These are phyloP conservation scores for Lacanobia wlatinum DNA, from an alignment of 2,888 invertebrate species.

Conservation along the genomic window DNA sequence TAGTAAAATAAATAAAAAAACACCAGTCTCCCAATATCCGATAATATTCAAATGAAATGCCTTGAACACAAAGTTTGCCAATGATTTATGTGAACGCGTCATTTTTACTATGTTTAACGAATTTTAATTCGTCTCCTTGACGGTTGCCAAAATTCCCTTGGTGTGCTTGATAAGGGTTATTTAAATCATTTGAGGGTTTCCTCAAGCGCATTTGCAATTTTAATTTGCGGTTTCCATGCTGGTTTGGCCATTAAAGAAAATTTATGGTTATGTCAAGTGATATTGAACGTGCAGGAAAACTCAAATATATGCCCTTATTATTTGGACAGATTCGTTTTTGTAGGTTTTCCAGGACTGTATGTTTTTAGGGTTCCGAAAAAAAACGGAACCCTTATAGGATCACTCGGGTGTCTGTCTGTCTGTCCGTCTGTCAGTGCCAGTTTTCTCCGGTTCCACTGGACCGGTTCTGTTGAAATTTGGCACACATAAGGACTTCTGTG, in stretches of 20 bases:
- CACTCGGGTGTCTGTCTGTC: too few species aligned
- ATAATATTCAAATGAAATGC: constrained; percentile 16
- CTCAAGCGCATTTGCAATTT: constrained; percentile 13
- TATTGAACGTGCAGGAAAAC: not conserved
- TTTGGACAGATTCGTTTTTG: not conserved
- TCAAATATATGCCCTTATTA: not conserved
- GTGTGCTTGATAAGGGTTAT: not conserved
- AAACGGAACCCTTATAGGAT: too few species aligned
- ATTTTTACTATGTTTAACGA: constrained; percentile 31
- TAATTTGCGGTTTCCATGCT: constrained; percentile 12
- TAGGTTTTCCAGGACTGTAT: not conserved
- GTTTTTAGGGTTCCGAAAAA: too few species aligned
- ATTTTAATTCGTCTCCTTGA: constrained; percentile 46
- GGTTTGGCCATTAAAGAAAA: constrained; percentile 13
- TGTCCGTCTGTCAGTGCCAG: too few species aligned
- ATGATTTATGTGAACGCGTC: constrained; percentile 43
- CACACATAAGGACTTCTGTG: too few species aligned
- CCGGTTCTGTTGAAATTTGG: too few species aligned
- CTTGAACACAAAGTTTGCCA: constrained; percentile 21
- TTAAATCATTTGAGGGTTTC: constrained; percentile 44
- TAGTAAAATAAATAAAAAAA: too few species aligned
- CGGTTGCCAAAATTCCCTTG: constrained; percentile 43
- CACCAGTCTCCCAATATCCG: too few species aligned
- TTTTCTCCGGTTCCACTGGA: too few species aligned
- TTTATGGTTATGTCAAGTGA: not conserved